These are phyloP conservation scores for Halichondria panicea DNA, from an alignment of 37 sponge, comb jelly and placozoan genomes.

Conservation along the genomic window DNA sequence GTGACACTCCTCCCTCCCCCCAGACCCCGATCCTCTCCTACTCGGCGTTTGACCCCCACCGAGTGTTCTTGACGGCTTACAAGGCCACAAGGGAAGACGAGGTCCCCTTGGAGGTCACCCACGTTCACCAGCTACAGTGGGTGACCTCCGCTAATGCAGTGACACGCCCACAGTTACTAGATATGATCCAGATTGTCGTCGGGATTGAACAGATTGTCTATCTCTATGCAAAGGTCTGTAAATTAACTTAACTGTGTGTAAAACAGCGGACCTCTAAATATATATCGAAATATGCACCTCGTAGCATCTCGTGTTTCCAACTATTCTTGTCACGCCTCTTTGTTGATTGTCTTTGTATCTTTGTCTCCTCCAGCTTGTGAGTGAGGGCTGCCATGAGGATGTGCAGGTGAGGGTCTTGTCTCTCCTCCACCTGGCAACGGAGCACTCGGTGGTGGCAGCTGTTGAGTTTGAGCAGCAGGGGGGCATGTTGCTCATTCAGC, in stretches of 20 bases:
- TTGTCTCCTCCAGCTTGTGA: conserved; percentile 53
- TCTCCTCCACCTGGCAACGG: conserved; percentile 35
- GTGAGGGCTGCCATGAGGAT: conserved; percentile 47
- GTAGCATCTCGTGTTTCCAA: neutral
- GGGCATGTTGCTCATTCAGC: conserved; percentile 62
- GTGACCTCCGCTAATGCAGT: conserved; percentile 35
- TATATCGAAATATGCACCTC: neutral
- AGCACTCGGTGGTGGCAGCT: conserved; percentile 37
- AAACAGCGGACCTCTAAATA: neutral
- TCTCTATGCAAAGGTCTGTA: conserved; percentile 80
- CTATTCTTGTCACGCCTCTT: too few species aligned
- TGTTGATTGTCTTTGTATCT: neutral
- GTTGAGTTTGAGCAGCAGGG: conserved; percentile 59
- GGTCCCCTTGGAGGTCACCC: conserved; percentile 3
- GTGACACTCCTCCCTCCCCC: conserved; percentile 2
- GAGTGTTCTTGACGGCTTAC: conserved; percentile 5
- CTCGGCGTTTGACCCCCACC: conserved; percentile 45
- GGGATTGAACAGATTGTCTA: conserved; percentile 75
- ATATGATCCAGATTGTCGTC: conserved; percentile 49
- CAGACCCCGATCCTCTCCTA: conserved; percentile 58
- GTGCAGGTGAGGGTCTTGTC: conserved; percentile 40
- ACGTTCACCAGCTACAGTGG: conserved; percentile 38
- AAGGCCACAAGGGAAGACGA: conserved; percentile 14
- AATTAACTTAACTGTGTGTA: neutral
- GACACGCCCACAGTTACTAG: conserved; percentile 50